Base-by-base conservation (phyloP, 2,797 vertebrate species). In the Apogon hyalosoma region DNA sequence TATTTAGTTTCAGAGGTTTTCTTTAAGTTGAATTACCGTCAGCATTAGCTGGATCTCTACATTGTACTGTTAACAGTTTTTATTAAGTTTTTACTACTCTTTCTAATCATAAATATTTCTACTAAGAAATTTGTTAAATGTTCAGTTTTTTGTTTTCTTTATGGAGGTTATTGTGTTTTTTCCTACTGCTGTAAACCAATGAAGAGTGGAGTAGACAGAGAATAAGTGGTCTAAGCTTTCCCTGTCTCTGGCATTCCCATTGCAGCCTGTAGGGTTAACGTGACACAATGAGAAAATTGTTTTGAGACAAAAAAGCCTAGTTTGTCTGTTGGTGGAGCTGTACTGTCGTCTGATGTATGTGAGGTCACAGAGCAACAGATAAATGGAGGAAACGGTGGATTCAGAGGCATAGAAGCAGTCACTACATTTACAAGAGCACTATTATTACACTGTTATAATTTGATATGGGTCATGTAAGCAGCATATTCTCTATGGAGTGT, bases 211-310 rank as follows among this genome's bases (percentile, higher is more conserved):
- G 36, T 65, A 12, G 65, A 72, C 40, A 46, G 47, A 58, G 63
- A 73, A 43, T 3, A 51, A 39, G 45, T 50, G 70, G 47, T 46
- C 40, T 16, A 57, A 50, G 59, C 80, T 31, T 21, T 80, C 56
- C 63, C 49, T 14, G 3, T 68, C 75, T 61, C 80, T n/a, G 31
- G 73, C 73, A 59, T 48, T 42, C 76, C 59, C 77, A 50, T 28
- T 28, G 77, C 83, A 71, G 73, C 51, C 69, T 79, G 83, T 63
- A 63, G 67, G 33, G 73, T 63, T 40, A 70, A 86, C 55, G 16
- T 53, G 38, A 83, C 55, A 92, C 92, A 93, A 91, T 83, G 90
- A 90, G 77, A 83, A 88, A 88, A 83, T 88, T 91, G 92, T 92
- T 89, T 69, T 51, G 65, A 69, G 77, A 85, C 77, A 82, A 79